phyloP scores from a whole-genome alignment of 2,888 invertebrate genomes.

The Deroplatys truncata region DNA sequence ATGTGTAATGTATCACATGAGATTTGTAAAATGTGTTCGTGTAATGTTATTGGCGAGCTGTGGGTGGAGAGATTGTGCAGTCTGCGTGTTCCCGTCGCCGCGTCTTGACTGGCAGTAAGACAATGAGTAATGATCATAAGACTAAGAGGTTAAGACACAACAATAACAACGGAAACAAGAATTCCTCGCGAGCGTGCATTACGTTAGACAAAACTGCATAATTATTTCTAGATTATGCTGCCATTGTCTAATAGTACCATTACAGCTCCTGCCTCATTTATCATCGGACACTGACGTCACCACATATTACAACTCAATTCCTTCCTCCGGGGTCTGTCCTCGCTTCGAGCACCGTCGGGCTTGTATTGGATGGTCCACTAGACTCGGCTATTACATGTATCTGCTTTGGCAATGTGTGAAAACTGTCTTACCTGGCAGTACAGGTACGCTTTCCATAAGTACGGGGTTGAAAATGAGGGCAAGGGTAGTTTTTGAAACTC shows the following conservation, averaged over 20 bases:
- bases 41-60: too few relatives aligned
- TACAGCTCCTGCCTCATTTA: neutral
- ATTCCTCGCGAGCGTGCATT: neutral
- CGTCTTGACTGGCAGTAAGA: neutral
- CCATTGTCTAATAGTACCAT: constrained; percentile 14
- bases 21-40: too few relatives aligned
- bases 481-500: too few relatives aligned
- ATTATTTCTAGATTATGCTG: constrained; percentile 15
- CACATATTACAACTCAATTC: neutral
- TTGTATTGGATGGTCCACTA: too few relatives aligned
- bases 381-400: too few relatives aligned
- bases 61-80: neutral
- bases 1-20: too few relatives aligned
- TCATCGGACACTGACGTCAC: neutral
- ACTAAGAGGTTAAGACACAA: constrained; percentile 10
- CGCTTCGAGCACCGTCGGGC: too few relatives aligned
- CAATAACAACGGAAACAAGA: constrained; percentile 1
- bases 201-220: constrained; percentile 12
- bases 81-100: neutral
- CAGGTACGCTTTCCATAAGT: too few relatives aligned
- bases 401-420: too few relatives aligned
- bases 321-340: too few relatives aligned
- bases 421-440: too few relatives aligned
- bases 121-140: constrained; percentile 10
- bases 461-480: too few relatives aligned